These are phyloP conservation scores for Trissonchulus latispiculum DNA, from an alignment of 2,888 invertebrate species.

Conservation along the genomic window DNA sequence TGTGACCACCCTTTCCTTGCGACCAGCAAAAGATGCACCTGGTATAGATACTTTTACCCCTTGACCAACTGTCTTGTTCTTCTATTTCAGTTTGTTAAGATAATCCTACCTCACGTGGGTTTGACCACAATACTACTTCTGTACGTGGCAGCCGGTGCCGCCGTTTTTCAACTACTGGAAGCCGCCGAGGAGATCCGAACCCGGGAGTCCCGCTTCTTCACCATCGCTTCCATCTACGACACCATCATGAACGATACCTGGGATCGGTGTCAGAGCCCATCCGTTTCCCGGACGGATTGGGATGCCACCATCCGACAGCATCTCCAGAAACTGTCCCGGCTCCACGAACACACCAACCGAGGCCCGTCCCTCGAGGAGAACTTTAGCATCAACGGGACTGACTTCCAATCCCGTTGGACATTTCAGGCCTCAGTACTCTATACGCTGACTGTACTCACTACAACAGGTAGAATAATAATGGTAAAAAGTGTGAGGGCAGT, in stretches of 20 bases:
- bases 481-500: no score
- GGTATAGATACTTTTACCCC: no score
- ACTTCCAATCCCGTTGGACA: slow-evolving; percentile 34
- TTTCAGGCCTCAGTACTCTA: slow-evolving; percentile 41
- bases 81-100: slow-evolving; percentile 38
- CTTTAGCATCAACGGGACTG: background rate
- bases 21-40: no score
- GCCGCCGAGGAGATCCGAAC: slow-evolving; percentile 36
- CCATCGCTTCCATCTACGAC: slow-evolving; percentile 22
- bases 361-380: background rate
- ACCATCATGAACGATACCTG: slow-evolving; percentile 33
- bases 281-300: slow-evolving; percentile 6
- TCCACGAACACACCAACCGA: slow-evolving; percentile 42
- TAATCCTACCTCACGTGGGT: slow-evolving; percentile 42
- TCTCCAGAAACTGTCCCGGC: slow-evolving; percentile 35
- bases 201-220: slow-evolving; percentile 28
- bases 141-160: slow-evolving; percentile 41
- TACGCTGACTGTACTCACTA: slow-evolving; percentile 43
- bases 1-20: no score
- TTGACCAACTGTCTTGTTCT: no score
- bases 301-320: slow-evolving; percentile 1
- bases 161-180: slow-evolving; percentile 41
- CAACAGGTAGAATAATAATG: slow-evolving; percentile 40
- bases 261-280: slow-evolving; percentile 1
- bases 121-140: slow-evolving; percentile 39